These are phyloP conservation scores for Paratilapia polleni DNA, from an alignment of 2,113 vertebrate genomes.

Conservation along the genomic window DNA sequence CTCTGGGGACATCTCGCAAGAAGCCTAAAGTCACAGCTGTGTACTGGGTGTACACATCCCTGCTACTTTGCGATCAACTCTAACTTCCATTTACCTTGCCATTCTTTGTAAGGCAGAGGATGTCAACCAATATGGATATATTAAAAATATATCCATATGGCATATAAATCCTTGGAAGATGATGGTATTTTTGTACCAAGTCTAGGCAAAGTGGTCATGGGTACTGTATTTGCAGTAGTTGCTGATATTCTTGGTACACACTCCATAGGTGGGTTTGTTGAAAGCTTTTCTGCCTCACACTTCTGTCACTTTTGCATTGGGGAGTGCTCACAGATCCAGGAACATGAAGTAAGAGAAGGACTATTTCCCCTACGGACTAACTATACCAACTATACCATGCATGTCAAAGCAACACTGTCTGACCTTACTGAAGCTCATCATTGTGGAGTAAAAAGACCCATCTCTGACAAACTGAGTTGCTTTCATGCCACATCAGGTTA, in stretches of 20 bases:
- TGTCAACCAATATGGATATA: neutral
- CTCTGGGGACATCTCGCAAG: neutral
- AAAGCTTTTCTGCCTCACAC: neutral
- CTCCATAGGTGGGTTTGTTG: constrained; percentile 5
- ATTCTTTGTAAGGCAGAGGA: neutral
- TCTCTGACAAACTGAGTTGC: neutral
- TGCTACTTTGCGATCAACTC: neutral
- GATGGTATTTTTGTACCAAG: neutral
- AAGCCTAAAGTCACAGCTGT: neutral
- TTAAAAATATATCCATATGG: too few species aligned
- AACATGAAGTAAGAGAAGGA: neutral
- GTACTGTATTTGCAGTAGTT: neutral
- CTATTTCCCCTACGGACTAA: neutral
- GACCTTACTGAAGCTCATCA: neutral
- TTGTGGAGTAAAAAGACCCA: neutral
- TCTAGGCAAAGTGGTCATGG: neutral
- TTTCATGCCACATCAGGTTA: constrained; percentile 31
- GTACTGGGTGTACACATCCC: constrained; percentile 1
- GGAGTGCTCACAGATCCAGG: neutral
- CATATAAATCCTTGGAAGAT: neutral
- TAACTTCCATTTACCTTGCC: neutral
- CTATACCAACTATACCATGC: neutral
- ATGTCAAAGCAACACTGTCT: neutral
- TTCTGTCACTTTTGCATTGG: neutral
- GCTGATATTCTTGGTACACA: neutral